Evolutionary conservation across 2,888 invertebrate genomes (phyloP).

Genomic region (Galerucella calmariensis): DNA sequence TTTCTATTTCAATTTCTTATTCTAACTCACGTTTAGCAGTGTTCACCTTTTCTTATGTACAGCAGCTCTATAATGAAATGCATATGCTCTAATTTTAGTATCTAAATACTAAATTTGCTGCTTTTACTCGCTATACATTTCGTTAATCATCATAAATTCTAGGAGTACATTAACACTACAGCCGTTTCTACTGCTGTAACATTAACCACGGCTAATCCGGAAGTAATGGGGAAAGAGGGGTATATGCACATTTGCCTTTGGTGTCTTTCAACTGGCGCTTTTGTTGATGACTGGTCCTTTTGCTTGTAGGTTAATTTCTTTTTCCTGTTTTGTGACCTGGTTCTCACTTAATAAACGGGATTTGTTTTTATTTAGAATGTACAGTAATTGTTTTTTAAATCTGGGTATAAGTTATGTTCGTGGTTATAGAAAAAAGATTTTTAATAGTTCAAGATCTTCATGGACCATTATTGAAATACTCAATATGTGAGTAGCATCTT

Average conservation of each 20-base stretch:
- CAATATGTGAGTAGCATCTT: too few species aligned
- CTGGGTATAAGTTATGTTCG: too few species aligned
- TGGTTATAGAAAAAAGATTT: too few species aligned
- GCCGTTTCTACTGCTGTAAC: conserved; percentile 15
- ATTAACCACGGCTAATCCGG: conserved; percentile 11
- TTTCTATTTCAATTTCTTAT: too few species aligned
- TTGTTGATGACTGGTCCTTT: conserved; percentile 6
- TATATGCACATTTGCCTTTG: conserved; percentile 9
- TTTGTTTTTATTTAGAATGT: conserved; percentile 1
- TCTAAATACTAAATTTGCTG: background rate
- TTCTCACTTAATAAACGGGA: conserved; percentile 7
- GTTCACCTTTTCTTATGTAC: too few species aligned
- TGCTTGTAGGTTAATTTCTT: background rate
- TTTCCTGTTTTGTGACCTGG: background rate
- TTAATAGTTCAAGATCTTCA: too few species aligned
- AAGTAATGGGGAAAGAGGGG: conserved; percentile 15
- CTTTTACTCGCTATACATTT: background rate
- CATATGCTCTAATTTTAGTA: background rate
- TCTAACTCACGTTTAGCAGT: too few species aligned
- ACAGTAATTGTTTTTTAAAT: too few species aligned
- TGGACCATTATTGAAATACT: too few species aligned
- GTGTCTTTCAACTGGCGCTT: conserved; percentile 15
- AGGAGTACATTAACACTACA: conserved; percentile 17
- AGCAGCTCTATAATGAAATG: background rate
- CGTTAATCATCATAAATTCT: conserved; percentile 15